A percentile compares a stretch with the other conserved stretches of the same genome.
Evolutionary conservation across 23 tunicate genomes (phyloP).

Genomic region (Diplosoma virens): DNA sequence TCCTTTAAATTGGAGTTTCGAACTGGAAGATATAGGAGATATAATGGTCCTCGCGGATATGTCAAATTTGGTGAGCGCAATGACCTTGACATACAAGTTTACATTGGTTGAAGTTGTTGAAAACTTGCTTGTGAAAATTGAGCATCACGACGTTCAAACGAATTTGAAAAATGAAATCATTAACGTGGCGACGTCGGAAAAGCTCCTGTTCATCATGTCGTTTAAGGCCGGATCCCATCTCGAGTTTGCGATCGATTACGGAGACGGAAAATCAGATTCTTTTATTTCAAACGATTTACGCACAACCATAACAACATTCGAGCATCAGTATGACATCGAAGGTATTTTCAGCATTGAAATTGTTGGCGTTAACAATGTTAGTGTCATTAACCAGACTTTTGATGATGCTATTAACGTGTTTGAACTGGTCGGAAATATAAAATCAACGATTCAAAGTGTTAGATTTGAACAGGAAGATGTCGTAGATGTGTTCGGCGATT

Average conservation of each 20-base stretch:
- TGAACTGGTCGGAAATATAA: slow-evolving; percentile 27
- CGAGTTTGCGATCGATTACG: slow-evolving; percentile 21
- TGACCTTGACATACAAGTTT: slow-evolving; percentile 19
- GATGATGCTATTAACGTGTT: slow-evolving; percentile 39
- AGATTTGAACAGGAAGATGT: slow-evolving; percentile 19
- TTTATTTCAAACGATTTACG: slow-evolving; percentile 20
- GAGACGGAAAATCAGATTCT: slow-evolving; percentile 30
- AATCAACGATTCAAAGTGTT: neutral
- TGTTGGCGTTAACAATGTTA: slow-evolving; percentile 51
- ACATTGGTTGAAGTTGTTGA: slow-evolving; percentile 41
- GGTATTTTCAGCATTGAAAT: too few species aligned
- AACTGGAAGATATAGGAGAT: slow-evolving; percentile 35
- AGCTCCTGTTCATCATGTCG: neutral
- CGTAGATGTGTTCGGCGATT: slow-evolving; percentile 13
- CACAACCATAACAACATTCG: slow-evolving; percentile 22
- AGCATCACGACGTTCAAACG: neutral
- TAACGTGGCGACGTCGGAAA: neutral
- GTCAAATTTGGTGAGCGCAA: slow-evolving; percentile 58
- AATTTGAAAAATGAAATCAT: neutral
- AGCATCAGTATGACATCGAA: slow-evolving; percentile 31
- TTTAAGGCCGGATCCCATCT: slow-evolving; percentile 37
- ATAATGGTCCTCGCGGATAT: slow-evolving; percentile 27
- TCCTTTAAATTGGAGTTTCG: slow-evolving; percentile 27
- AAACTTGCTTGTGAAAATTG: neutral
- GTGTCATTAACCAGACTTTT: slow-evolving; percentile 26